Base-by-base conservation (phyloP, 2,797 vertebrate species). In the Cryptoprocta ferox region DNA sequence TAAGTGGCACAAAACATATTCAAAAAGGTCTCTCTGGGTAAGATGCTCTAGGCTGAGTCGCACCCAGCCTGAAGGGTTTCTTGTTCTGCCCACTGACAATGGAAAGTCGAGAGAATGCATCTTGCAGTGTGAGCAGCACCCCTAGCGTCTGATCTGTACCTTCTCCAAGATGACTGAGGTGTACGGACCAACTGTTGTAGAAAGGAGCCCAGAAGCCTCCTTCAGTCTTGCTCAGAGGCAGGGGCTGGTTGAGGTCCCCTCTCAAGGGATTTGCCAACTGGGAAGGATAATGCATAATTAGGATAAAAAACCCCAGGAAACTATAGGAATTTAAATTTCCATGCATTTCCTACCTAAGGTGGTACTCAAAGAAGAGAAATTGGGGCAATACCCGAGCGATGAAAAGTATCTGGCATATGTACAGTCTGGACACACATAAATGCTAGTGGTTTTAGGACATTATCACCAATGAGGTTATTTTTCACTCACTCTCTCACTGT, bases 21-120 rank as follows among this genome's bases (percentile, higher is more conserved):
- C 95, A 88, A 95, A 96, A 91, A 48, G 8, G 28, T 84, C 30
- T 97, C 85, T 92, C 85, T 94, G 79, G 37, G 80, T 95, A 92
- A 91, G 89, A 80, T 82, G 92, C n/a, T 71, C 15, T 21, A 73
- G 53, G 56, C 39, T 79, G 76, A 94, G 75, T 61, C 45, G 90
- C 32, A 5, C 21, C 80, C 68, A 21, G 45, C 15, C 32, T 39
- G 42, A 73, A 39, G 59, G 81, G n/a, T 45, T 76, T 78, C 80
- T 78, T 14, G 0, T 70, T 78, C 42, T 95, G 50, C 68, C 50
- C 26, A 14, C 24, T 30, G 92, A 66, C 32, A 39, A n/a, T 30
- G 65, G 21, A 5, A 37, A 18, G 35, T 71, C 80, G 68, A 89
- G 86, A 45, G 37, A 37, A 86, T 3, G 9, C 48, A 19, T 53